These are phyloP conservation scores for Drosophila fungiperda DNA, from an alignment of 2,888 invertebrate genomes.

Conservation along the genomic window DNA sequence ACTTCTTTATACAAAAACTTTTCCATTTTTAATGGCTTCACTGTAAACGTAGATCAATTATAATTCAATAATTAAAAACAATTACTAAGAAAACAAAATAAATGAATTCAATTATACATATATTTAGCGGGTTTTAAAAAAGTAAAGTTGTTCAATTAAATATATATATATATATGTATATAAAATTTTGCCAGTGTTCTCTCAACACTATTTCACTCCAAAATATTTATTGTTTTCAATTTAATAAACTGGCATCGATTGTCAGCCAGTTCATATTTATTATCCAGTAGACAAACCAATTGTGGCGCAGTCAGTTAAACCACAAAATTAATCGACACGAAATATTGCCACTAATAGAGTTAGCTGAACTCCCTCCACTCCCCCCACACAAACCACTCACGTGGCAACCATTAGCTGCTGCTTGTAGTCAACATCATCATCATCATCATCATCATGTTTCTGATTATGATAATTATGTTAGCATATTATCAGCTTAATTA, in stretches of 20 bases:
- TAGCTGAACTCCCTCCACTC: neutral
- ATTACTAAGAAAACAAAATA: too few relatives aligned
- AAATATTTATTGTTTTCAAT: neutral
- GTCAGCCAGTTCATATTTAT: neutral
- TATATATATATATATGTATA: neutral
- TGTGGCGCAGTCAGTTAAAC: constrained; percentile 13
- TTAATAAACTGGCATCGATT: constrained; percentile 18
- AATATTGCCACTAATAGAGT: constrained; percentile 27
- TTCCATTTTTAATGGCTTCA: neutral
- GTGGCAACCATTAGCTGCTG: neutral
- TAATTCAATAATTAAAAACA: too few relatives aligned
- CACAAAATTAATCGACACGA: constrained; percentile 40
- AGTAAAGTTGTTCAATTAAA: neutral
- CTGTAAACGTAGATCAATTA: neutral
- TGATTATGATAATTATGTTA: constrained; percentile 47
- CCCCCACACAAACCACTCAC: neutral
- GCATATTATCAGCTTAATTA: constrained; percentile 56
- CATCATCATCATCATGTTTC: neutral
- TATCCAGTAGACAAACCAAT: constrained; percentile 19
- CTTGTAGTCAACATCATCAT: neutral
- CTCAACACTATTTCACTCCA: neutral
- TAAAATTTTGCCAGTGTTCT: neutral
- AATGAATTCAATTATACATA: too few relatives aligned
- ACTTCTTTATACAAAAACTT: neutral
- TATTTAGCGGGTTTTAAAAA: neutral